Base-by-base conservation (phyloP, 2,888 invertebrate genomes). In the Microctonus brassicae region DNA sequence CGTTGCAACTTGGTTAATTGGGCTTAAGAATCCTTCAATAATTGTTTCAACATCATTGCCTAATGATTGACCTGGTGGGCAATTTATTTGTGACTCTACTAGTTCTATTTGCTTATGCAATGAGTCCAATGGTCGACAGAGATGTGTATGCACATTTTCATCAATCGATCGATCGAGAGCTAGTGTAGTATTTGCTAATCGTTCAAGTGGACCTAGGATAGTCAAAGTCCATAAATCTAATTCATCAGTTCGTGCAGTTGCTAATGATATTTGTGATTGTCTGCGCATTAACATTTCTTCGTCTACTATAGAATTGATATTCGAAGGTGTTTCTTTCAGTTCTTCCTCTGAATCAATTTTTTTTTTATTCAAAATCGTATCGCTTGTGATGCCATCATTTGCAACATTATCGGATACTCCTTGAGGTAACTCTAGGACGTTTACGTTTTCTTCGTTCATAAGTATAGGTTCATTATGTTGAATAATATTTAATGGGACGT, bases 11-110 rank as follows among this genome's bases (percentile, higher is more conserved):
- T 80, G 81, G 77, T 86, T 84, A 0, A 80, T 77, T 9, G 87
- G 87, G 72, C 84, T 84, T 20, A 87, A 62, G 52, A 87, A 86
- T 26, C 85, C 86, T 77, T 87, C 86, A 10, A 86, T 79, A 17
- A 87, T 83, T 0, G 82, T 84, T 72, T 87, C 87, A 58, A 85
- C 85, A 60, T 86, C 86, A 60, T 76, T 78, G 10, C 76, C 75
- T 10, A 83, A 73, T 2, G 79, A 73, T 67, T 83, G 83, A 24
- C 81, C 82, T 1, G 72, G 72, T 2, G 77, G 74, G 57, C 83
- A 80, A 60, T 78, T 72, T 58, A 85, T 80, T 34, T 86, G 83
- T 0, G 75, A 78, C 57, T 82, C 81, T 1, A 84, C 80, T 4
- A 82, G 68, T 2, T 81, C 78, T 55, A 86, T 81, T 70, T 86